Conservation (phyloP, 2,113 vertebrate genomes). For the Gasterosteus nipponicus region DNA sequence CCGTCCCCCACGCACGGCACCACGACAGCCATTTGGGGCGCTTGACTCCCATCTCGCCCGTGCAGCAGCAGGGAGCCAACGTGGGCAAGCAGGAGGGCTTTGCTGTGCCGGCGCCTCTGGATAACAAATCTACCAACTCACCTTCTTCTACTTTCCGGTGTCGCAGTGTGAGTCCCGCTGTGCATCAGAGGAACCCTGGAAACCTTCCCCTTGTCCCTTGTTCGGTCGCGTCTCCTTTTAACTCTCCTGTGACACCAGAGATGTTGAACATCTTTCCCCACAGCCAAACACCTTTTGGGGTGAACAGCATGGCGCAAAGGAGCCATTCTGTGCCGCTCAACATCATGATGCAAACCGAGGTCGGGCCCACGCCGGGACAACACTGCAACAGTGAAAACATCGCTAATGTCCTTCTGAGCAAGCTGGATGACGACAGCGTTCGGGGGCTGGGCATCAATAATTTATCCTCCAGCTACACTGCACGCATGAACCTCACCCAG, state of each 20-base stretch:
- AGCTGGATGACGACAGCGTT: conserved; percentile 91
- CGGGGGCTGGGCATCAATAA: conserved; percentile 92
- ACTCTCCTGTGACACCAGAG: conserved; percentile 88
- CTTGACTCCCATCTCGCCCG: conserved; percentile 93
- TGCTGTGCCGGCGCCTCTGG: conserved; percentile 95
- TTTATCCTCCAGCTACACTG: conserved; percentile 93
- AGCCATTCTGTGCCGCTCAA: conserved; percentile 96
- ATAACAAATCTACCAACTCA: conserved; percentile 85
- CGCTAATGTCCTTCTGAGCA: conserved; percentile 90
- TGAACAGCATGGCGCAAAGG: conserved; percentile 92
- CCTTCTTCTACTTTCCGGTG: conserved; percentile 87
- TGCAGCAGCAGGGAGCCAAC: conserved; percentile 89
- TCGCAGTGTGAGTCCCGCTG: conserved; percentile 96
- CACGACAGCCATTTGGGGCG: conserved; percentile 91
- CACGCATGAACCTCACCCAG: conserved; percentile 98
- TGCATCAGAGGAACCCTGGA: conserved; percentile 89
- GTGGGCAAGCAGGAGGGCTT: conserved; percentile 92
- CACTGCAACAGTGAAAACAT: conserved; percentile 90
- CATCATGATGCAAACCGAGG: conserved; percentile 98
- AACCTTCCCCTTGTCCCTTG: conserved; percentile 82
- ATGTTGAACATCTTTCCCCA: conserved; percentile 88
- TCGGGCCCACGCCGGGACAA: conserved; percentile 84
- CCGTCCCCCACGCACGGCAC: conserved; percentile 90
- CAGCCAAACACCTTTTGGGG: conserved; percentile 83
- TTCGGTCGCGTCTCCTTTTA: conserved; percentile 88